Evolutionary conservation across 2,113 vertebrate genomes (phyloP).

Genomic region (Puntigrus tetrazona): DNA sequence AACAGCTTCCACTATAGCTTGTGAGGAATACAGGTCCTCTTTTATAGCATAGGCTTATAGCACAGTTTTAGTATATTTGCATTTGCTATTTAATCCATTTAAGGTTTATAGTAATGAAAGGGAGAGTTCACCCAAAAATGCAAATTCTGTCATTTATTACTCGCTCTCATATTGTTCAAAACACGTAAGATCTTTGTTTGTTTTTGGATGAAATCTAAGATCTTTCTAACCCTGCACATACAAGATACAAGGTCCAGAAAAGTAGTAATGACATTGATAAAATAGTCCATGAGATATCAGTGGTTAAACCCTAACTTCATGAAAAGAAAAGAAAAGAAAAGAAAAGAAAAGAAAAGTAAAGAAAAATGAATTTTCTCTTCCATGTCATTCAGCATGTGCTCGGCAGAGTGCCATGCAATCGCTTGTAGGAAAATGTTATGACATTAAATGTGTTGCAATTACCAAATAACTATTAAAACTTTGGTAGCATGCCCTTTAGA

Average conservation of each 20-base stretch:
- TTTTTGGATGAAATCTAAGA: not conserved
- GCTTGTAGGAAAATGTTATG: too few species aligned
- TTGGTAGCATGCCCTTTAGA: conserved; percentile 2
- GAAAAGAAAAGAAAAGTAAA: too few species aligned
- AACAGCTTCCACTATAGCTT: not conserved
- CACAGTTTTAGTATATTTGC: not conserved
- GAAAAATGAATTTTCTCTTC: too few species aligned
- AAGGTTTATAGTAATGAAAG: not conserved
- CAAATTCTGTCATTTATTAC: not conserved
- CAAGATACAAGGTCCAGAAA: too few species aligned
- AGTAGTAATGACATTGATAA: too few species aligned
- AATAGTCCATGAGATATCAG: too few species aligned
- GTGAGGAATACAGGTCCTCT: not conserved
- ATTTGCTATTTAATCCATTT: not conserved
- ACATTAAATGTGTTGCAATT: not conserved
- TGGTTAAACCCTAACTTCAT: too few species aligned
- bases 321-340: too few species aligned
- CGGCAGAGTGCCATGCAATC: too few species aligned
- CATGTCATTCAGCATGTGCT: too few species aligned
- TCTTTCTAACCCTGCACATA: not conserved
- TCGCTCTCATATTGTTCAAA: not conserved
- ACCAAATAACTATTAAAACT: not conserved
- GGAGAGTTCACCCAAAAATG: not conserved
- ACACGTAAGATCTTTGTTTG: too few species aligned
- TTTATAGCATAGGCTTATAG: conserved; percentile 13